Base-by-base conservation (phyloP, 2,113 vertebrate species). In the Scalopus aquaticus region DNA sequence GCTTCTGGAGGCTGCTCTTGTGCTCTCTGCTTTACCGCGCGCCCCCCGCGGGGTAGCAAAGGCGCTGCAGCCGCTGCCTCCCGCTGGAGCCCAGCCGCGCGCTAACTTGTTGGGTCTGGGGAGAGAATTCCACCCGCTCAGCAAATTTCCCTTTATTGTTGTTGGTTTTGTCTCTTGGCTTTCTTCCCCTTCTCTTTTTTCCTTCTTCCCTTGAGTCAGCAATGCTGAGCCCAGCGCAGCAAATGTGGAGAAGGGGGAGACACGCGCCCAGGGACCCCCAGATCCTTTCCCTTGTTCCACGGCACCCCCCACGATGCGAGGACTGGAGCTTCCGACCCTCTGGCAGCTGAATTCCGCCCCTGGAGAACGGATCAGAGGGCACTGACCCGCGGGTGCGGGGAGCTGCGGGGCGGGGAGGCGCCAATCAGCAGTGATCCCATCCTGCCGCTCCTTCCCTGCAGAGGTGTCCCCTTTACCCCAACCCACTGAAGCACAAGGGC, bases 61-160 rank as follows among this genome's bases (percentile, higher is more conserved):
- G 28, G 6, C 2, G 5, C 46, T 1, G 19, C 30, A 22, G 22
- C 51, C 0, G 0, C 3, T 2, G 5, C n/a, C 1, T 42, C n/a
- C 30, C 0, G 0, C 44, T 10, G 46, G 39, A 5, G 0, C 32
- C 32, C 35, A 26, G 58, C 56, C 19, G 1, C 6, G 1, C 12
- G 24, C 73, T 39, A 1, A 58, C 70, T 46, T 13, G 13, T 84
- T 54, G 76, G 78, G 70, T 19, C 72, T 28, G 26, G 44, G 37
- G 39, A 58, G 67, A 22, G 42, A 62, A 70, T 88, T 81, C 28
- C 62, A 64, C 5, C 49, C 0, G 6, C 77, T 94, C 83, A 69
- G 60, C 92, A 88, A 37, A 90, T 49, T 42, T 89, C 49, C 60
- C 32, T 32, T 78, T 19, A 32, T 46, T 77, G 16, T 73, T 37